Base-by-base conservation (phyloP, 2,797 vertebrate genomes). In the Myotis pilosus region DNA sequence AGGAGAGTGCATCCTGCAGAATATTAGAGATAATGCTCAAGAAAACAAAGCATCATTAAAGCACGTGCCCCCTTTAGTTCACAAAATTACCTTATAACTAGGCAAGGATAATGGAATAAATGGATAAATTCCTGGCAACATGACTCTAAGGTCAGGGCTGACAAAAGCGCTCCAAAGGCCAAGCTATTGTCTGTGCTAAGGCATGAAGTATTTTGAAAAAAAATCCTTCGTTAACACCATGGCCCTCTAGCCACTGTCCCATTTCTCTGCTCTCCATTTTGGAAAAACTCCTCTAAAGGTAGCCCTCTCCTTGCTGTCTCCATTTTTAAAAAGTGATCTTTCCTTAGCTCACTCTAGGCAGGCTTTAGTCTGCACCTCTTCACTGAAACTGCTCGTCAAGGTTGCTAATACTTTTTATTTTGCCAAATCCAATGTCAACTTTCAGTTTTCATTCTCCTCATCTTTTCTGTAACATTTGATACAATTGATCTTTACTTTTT, bases 41-140 rank as follows among this genome's bases (percentile, higher is more conserved):
- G 51, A 78, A 87, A 51, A 49, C 25, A 81, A 89, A 86, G 68
- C 30, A 68, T 9, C 74, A 33, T 78, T 90, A 84, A 82, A 94
- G 38, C n/a, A 92, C 41, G 28, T 82, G 44, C 5, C 66, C 15
- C 30, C 62, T 66, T 94, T 72, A 93, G 87, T 62, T 96, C 44
- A 68, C 13, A 68, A 85, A 95, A 69, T 19, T 72, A 86, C 71
- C 28, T 93, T 92, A 51, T 30, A 93, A 33, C 44, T 57, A 79
- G 88, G 41, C 33, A 87, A 94, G 33, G 47, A 64, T 82, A 87
- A 62, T 93, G 49, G 51, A 85, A 55, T 94, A 91, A 91, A 23
- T 60, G 64, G 87, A 78, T 80, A 62, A 93, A 92, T 22, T 81
- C 49, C 28, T 95, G 47, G 53, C 16, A 69, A n/a, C 44, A 49